phyloP scores from a whole-genome alignment of 2,797 vertebrate species.

The Chaenodraco wilsoni region DNA sequence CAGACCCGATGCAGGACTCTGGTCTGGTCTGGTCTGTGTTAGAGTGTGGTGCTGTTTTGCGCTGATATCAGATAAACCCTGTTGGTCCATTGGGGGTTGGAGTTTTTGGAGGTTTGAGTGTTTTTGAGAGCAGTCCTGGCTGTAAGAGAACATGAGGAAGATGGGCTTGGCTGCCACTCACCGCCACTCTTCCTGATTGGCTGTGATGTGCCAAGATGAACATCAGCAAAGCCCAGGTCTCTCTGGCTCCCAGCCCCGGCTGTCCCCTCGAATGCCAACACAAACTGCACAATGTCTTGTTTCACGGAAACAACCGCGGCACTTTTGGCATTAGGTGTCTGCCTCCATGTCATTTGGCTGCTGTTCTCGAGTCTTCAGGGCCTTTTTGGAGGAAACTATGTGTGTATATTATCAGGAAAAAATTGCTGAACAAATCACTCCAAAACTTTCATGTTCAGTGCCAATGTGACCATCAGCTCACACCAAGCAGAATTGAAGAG shows the following conservation, averaged over 20 bases:
- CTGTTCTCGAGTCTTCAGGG: conserved; percentile 69
- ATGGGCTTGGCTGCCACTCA: conserved; percentile 81
- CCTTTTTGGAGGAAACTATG: conserved; percentile 54
- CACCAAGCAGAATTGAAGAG: conserved; percentile 71
- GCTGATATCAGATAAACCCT: conserved; percentile 5
- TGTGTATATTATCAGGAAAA: conserved; percentile 38
- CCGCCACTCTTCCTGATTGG: conserved; percentile 73
- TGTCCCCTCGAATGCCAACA: conserved; percentile 68
- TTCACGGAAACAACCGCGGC: conserved; percentile 59
- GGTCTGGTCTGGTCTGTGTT: no score
- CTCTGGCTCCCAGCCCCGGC: conserved; percentile 67
- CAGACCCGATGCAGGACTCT: no score
- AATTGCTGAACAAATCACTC: conserved; percentile 54
- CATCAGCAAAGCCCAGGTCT: conserved; percentile 65
- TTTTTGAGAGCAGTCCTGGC: conserved; percentile 49
- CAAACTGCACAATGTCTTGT: conserved; percentile 73
- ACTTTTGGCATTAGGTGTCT: conserved; percentile 65
- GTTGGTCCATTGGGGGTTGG: neutral
- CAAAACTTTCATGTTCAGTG: conserved; percentile 65
- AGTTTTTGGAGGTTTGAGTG: conserved; percentile 4
- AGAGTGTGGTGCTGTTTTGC: neutral
- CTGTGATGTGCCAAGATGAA: conserved; percentile 80
- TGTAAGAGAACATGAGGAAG: conserved; percentile 78
- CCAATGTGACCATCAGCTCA: conserved; percentile 69
- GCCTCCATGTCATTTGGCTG: conserved; percentile 75